Base-by-base conservation (phyloP, 2,888 invertebrate genomes). In the Thecophora atra region DNA sequence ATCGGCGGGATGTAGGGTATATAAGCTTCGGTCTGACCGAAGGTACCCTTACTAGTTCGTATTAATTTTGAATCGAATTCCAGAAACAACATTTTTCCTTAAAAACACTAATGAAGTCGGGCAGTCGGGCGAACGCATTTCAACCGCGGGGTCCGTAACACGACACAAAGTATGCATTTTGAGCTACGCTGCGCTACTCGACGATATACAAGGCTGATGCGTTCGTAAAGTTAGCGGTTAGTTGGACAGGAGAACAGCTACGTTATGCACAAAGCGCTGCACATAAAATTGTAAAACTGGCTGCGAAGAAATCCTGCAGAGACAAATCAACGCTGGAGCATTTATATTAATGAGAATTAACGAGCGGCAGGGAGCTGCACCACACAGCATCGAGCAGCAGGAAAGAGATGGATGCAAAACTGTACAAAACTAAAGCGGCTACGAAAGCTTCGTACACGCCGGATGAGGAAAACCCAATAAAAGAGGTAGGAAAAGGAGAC, bases 321-420 rank as follows among this genome's bases (percentile, higher is more conserved):
- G 28, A 52, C 56, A 63, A 64, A 72, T 68, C 63, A 68, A 64
- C 63, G 56, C 64, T 60, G 72, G 28, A 58, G 17, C 26, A 21
- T 70, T n/a, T n/a, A n/a, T n/a, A n/a, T 24, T 66, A 30, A 72
- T 72, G 68, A 67, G 54, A 70, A 60, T 60, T 60, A 72, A 51
- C 28, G n/a, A 13, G 37, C 47, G 47, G 47, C 47, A 1, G 15
- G 47, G 47, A n/a, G 17, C 47, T 5, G 15, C 47, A 11, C n/a
- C 2, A 17, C 47, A 37, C 37, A 11, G 37, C 37, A 11, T 37
- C 37, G 37, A n/a, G 54, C 19, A 21, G 54, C n/a, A 54, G 37
- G 5, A 2, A 13, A 11, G 24, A 19, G 54, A 19, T 54, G 54
- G 21, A 54, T 11, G 3, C 54, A 54, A 54, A 19, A 21, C 15